phyloP scores from a whole-genome alignment of 2,113 vertebrate species.

The Helogale parvula region DNA sequence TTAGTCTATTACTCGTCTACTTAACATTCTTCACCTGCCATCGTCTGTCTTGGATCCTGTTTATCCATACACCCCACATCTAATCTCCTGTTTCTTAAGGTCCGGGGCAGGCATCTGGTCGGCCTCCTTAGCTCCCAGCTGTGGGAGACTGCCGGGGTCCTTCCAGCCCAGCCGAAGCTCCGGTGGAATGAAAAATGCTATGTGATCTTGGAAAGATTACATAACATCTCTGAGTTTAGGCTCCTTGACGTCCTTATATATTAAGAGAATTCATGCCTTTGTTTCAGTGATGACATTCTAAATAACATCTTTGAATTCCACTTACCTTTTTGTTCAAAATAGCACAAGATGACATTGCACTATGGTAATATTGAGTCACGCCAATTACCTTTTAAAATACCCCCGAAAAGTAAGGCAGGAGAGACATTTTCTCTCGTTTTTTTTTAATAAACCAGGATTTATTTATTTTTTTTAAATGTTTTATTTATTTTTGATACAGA shows the following conservation, averaged over 20 bases:
- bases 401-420: neutral
- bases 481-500: too few relatives aligned
- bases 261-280: neutral
- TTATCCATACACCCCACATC: neutral
- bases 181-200: neutral
- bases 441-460: too few relatives aligned
- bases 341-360: conserved; percentile 77
- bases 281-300: neutral
- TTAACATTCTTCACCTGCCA: neutral
- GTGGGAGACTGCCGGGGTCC: neutral
- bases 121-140: neutral
- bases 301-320: conserved; percentile 41
- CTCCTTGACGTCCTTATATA: neutral
- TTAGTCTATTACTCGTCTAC: neutral
- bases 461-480: too few relatives aligned
- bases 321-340: conserved; percentile 73
- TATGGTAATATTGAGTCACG: conserved; percentile 67
- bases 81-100: neutral
- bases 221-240: neutral
- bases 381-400: neutral
- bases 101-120: neutral
- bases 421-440: neutral
- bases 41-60: neutral
- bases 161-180: neutral
- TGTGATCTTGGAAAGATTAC: conserved; percentile 2